Evolutionary conservation across 2,888 invertebrate species (phyloP), one percentile per base, ranked within the genome.

Genomic region (Tethea ocularis): DNA sequence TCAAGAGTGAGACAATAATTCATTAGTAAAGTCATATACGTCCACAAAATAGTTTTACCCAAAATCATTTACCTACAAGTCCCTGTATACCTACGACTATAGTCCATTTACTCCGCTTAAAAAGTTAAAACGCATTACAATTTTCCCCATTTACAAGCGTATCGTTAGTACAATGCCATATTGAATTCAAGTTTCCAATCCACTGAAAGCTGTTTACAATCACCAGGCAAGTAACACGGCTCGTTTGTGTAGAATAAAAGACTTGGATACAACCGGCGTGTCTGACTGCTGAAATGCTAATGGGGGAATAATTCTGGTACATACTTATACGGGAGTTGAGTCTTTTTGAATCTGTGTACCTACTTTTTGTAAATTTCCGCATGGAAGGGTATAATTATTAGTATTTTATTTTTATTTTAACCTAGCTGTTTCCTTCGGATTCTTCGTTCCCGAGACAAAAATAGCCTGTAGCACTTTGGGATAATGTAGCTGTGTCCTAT

Each of bases 151-250:
- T 56, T 58, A 61, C 54, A 23, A 41, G 54, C 58, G 36, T 22
- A 54, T 54, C 15, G 54, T 33, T 54, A 36, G 46, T 57, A 57
- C 55, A 53, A 41, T 59, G 51, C 58, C 51, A 60, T 67, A 73
- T 75, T 68, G 63, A 74, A 75, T 76, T 68, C 62, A 74, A 72
- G 69, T 72, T 75, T 78, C 80, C 74, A 74, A 77, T 74, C 67
- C 69, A 72, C 71, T 77, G 72, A 75, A 69, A 77, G 72, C 72
- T 68, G 68, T 72, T 75, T 72, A 72, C 71, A 64, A 68, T 68
- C 57, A 36, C 54, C 38, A 64, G 67, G 64, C 66, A 66, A 61
- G 70, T 67, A 69, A 61, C 61, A 69, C 55, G 64, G 60, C 69
- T 69, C 70, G 66, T 74, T 75, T 69, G 67, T 64, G 64, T 61